Percentiles rank a stretch among this genome's conserved stretches.
Evolutionary conservation across 2,113 vertebrate genomes (phyloP).

Genomic region (Solea solea): DNA sequence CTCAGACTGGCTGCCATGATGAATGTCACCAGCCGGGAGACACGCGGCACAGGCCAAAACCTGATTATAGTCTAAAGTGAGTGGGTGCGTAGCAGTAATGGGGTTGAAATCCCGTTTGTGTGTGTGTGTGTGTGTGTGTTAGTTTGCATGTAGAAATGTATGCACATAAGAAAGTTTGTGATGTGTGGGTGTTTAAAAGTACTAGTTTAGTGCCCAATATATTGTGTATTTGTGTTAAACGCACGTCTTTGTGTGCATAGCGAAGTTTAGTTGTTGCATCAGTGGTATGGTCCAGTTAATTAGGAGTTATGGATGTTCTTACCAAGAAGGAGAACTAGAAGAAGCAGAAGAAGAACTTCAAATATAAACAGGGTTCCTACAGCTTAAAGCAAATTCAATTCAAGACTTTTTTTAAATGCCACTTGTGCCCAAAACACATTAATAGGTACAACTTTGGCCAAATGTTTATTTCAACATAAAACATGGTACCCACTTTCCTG

Average conservation of each 20-base stretch:
- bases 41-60: conserved; percentile 7
- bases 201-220: neutral
- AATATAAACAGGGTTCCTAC: no score
- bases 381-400: no score
- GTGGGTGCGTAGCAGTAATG: conserved; percentile 4
- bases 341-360: no score
- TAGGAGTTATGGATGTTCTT: neutral
- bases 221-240: neutral
- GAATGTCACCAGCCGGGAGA: conserved; percentile 43
- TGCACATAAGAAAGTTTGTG: neutral
- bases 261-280: neutral
- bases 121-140: neutral
- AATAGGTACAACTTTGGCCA: no score
- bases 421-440: no score
- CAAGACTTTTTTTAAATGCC: no score
- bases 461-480: no score
- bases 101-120: neutral
- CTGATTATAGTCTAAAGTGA: conserved; percentile 30
- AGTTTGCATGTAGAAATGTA: neutral
- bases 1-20: conserved; percentile 22
- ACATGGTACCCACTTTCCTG: no score
- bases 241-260: no score
- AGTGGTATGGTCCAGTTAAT: neutral
- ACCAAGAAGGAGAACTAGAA: no score
- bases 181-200: neutral